Evolutionary conservation across 2,888 invertebrate genomes (phyloP), one percentile per base, ranked within the genome.

Genomic region (Gordius sp.): DNA sequence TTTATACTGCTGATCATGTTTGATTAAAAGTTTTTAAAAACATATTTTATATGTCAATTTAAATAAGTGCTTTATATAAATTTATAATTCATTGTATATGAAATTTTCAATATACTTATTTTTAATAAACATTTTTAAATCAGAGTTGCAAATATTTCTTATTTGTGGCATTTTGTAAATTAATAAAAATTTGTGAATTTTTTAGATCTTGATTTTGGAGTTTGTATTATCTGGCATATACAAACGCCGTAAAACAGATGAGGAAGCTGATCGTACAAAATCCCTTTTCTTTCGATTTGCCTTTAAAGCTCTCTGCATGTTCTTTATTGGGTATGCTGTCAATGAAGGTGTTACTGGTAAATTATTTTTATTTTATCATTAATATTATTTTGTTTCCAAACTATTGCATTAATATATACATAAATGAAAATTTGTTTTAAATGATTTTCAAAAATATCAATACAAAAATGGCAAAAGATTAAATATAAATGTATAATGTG

Each of bases 151-250:
- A 33, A 33, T 13, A 33, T 13, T 33, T 13, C 8, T 33, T 33
- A 13, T 33, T 33, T 13, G 8, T 33, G n/a, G 39, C n/a, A 33
- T n/a, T 13, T 33, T 13, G n/a, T 33, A 33, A 33, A 33, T 13
- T 33, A 13, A 33, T 33, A 13, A 33, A 13, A 33, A 33, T 13
- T 33, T 33, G n/a, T 33, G 39, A 13, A 33, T 13, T 33, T 33
- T n/a, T 33, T 47, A 47, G 47, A 47, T 47, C 8, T n/a, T 47
- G 23, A 47, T 47, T n/a, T 20, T 47, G 47, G 47, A 47, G 20
- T 47, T 47, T 20, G 20, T 47, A 8, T 47, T 47, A 20, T 8
- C 47, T 47, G 47, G 47, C 8, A n/a, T 47, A 20, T 47, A 47
- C 20, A 13, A 20, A 4, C 13, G 20, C 4, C 8, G 20, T 13